phyloP scores from a whole-genome alignment of 2,888 invertebrate species.

The Habrosyne pyritoides region DNA sequence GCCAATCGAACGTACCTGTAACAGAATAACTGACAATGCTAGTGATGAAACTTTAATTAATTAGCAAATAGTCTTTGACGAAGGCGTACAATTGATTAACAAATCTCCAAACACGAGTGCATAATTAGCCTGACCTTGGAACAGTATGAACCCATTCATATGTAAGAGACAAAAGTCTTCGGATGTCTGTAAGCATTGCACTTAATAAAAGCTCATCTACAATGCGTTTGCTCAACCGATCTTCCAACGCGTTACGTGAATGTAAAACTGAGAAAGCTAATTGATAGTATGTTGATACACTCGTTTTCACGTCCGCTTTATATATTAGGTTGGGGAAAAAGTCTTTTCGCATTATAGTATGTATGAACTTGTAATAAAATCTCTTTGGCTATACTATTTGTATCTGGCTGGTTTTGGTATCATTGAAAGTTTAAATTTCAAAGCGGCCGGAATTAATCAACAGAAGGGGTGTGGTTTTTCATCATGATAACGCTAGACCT shows the following conservation, averaged over 20 bases:
- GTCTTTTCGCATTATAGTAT: no score
- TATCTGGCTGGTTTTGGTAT: no score
- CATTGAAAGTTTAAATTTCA: no score
- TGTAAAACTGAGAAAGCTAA: background rate
- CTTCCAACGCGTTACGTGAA: background rate
- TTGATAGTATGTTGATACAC: background rate
- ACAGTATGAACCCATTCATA: background rate
- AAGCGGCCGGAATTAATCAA: no score
- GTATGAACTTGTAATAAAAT: background rate
- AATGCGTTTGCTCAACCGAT: background rate
- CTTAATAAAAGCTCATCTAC: background rate
- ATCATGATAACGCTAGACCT: no score
- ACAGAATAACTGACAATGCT: background rate
- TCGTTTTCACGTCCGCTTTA: no score
- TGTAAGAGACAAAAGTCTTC: background rate
- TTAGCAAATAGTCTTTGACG: background rate
- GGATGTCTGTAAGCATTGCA: background rate
- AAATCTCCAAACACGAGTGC: background rate
- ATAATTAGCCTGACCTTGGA: background rate
- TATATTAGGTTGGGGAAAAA: no score
- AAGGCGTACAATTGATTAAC: background rate
- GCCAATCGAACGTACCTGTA: background rate
- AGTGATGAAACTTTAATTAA: background rate
- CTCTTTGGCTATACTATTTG: no score
- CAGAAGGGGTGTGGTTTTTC: no score